Evolutionary conservation across 2,113 vertebrate genomes (phyloP).

Genomic region (Sapayoa aenigma): DNA sequence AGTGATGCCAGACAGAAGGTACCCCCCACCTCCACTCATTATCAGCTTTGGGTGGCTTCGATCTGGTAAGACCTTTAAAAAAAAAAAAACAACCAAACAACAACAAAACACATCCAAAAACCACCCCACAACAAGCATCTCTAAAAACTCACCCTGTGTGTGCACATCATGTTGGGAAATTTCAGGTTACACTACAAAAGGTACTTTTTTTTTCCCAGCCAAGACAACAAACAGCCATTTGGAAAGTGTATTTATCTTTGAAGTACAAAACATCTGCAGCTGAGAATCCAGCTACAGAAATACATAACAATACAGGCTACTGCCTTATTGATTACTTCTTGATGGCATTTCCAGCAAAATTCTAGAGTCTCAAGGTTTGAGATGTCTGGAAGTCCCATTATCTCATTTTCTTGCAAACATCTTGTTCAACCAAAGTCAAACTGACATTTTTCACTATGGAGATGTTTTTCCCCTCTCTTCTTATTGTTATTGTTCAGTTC

Average conservation of each 20-base stretch:
- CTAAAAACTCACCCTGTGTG: not conserved
- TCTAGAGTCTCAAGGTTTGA: not conserved
- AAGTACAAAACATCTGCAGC: not conserved
- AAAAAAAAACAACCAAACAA: not conserved
- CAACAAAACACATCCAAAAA: not conserved
- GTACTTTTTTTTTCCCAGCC: not conserved
- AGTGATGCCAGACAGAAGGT: slow-evolving; percentile 89
- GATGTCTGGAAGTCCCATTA: not conserved
- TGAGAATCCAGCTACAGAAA: not conserved
- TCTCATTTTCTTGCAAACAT: not conserved
- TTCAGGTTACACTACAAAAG: not conserved
- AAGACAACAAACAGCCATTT: not conserved
- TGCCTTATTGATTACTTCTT: not conserved
- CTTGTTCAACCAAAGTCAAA: not conserved
- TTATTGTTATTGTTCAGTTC: not conserved
- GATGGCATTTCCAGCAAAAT: not conserved
- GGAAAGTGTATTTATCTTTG: not conserved
- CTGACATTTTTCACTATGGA: not conserved
- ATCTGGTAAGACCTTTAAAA: slow-evolving; percentile 88
- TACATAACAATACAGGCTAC: not conserved
- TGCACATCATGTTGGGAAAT: not conserved
- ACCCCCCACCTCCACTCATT: slow-evolving; percentile 94
- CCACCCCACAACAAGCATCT: not conserved
- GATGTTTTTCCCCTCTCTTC: not conserved
- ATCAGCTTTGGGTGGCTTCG: slow-evolving; percentile 91